A percentile compares a stretch with the other conserved stretches of the same genome.
Evolutionary conservation across 1,140 invertebrate species (phyloP).

Genomic region (Calycopis cecrops): DNA sequence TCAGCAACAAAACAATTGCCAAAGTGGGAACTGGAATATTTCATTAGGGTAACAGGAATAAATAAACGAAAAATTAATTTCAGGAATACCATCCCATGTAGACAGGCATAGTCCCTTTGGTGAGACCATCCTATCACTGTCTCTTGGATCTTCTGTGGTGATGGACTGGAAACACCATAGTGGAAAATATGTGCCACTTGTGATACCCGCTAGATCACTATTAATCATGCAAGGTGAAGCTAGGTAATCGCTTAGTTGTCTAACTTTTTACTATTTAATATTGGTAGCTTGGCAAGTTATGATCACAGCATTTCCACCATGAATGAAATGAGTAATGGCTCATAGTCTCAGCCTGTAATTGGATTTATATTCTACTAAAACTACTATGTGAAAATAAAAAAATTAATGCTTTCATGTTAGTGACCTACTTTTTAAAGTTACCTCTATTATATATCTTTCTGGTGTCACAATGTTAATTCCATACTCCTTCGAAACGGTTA

Average conservation of each 20-base stretch:
- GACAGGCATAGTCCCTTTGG: constrained; percentile 96
- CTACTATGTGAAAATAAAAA: no score
- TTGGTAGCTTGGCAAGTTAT: neutral
- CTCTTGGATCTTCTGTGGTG: constrained; percentile 87
- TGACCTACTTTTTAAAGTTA: no score
- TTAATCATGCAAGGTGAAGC: constrained; percentile 90
- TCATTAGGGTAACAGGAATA: no score
- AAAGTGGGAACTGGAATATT: no score
- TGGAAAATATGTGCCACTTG: constrained; percentile 76
- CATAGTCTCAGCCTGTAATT: no score
- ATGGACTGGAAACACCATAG: constrained; percentile 88
- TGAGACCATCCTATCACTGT: constrained; percentile 91
- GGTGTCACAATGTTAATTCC: no score
- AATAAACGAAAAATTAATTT: constrained; percentile 8
- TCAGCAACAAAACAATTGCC: no score
- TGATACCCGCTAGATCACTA: constrained; percentile 86
- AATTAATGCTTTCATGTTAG: no score
- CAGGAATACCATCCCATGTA: constrained; percentile 95
- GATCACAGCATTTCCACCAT: neutral
- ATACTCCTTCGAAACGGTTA: no score
- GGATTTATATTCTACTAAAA: no score
- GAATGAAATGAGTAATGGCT: no score
- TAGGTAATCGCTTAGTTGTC: constrained; percentile 64
- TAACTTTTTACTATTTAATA: neutral
- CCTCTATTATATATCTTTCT: no score